phyloP scores from a whole-genome alignment of 2,888 invertebrate species.

The Ditula angustiorana region DNA sequence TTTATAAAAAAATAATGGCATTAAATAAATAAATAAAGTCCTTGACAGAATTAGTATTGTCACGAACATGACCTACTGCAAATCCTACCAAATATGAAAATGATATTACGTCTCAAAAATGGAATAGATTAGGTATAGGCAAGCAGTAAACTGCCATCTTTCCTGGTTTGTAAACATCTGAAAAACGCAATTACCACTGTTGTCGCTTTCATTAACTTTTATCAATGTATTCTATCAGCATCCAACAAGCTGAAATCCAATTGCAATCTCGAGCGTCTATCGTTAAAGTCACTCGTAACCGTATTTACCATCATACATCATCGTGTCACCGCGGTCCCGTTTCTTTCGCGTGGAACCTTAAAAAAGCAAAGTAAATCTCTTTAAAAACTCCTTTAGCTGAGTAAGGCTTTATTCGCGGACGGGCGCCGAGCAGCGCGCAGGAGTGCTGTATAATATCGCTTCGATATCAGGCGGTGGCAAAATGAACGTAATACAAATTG shows the following conservation, averaged over 20 bases:
- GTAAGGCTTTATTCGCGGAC: slow-evolving; percentile 36
- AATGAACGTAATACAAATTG: slow-evolving; percentile 56
- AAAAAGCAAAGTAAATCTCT: slow-evolving; percentile 40
- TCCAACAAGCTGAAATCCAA: slow-evolving; percentile 19
- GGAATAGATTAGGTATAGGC: too few relatives aligned
- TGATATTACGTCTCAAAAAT: too few relatives aligned
- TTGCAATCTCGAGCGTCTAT: slow-evolving; percentile 13
- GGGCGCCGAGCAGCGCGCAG: slow-evolving; percentile 22
- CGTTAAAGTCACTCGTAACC: slow-evolving; percentile 12
- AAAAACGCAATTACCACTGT: not conserved
- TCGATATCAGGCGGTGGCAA: slow-evolving; percentile 43
- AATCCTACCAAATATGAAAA: too few relatives aligned
- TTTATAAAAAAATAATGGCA: too few relatives aligned
- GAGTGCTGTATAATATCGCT: slow-evolving; percentile 34
- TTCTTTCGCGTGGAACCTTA: slow-evolving; percentile 32
- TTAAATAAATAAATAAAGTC: too few relatives aligned
- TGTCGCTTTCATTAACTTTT: not conserved
- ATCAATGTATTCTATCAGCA: not conserved
- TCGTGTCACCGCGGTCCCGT: slow-evolving; percentile 26
- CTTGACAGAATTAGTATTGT: too few relatives aligned
- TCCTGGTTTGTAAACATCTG: too few relatives aligned
- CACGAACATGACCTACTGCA: too few relatives aligned
- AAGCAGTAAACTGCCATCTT: too few relatives aligned
- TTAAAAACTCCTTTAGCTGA: slow-evolving; percentile 39
- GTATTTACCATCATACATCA: slow-evolving; percentile 28